Base-by-base conservation (phyloP, 1,140 invertebrate genomes). In the Scaptomyza pallida region DNA sequence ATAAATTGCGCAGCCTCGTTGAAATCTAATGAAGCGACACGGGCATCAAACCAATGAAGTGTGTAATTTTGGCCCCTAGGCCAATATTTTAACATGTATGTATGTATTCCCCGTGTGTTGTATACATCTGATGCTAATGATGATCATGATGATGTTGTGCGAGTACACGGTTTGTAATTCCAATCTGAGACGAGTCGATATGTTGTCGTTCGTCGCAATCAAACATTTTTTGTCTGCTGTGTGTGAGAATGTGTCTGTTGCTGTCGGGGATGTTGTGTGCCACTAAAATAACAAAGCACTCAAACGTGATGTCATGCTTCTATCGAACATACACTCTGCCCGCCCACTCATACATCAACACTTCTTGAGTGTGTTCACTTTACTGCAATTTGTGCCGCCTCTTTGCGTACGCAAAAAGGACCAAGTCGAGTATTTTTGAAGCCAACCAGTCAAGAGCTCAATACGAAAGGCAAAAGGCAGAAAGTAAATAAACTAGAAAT, bases 401-500 rank as follows among this genome's bases (percentile, higher is more conserved):
- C 52, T 55, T 30, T 43, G 35, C 30, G 15, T 10, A 47, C 21
- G 41, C 19, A n/a, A 43, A 9, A 13, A 43, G 12, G 12, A 37
- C 12, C n/a, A 9, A 43, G 19, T 19, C 26, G 47, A 30, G 15
- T 44, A 13, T 30, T 57, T n/a, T 44, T 10, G 15, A 60, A 60
- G 68, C 16, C 40, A 81, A 44, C 33, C 48, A 77, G 56, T 74
- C 60, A 51, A 77, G 45, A 55, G 64, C 55, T 26, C 33, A 23
- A 55, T 44, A 55, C 64, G 19, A 62, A 72, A 37, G 50, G 23
- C 62, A 35, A 56, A 68, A 60, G 71, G 52, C 75, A 35, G 54
- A 70, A 73, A 60, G 70, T 65, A 76, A 81, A 82, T 65, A 74
- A 70, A 81, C 78, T 77, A 44, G 59, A 76, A 81, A 81, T 73